Evolutionary conservation across 2,113 vertebrate species (phyloP).

Genomic region (Xerus inauris): DNA sequence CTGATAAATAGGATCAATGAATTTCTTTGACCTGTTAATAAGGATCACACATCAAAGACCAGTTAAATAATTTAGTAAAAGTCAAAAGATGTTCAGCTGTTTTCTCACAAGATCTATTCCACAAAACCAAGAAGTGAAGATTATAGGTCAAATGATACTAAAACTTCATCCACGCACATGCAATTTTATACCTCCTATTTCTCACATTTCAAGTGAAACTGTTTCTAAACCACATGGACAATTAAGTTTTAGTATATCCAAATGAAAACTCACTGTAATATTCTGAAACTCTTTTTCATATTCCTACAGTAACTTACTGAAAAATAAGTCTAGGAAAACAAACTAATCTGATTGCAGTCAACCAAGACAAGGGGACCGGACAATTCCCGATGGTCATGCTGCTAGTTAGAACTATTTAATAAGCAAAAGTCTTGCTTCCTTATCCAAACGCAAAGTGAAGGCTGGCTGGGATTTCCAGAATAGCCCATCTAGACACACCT

Average conservation of each 20-base stretch:
- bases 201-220: not conserved
- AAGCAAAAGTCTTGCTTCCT: not conserved
- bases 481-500: not conserved
- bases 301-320: not conserved
- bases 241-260: not conserved
- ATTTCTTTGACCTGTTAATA: constrained; percentile 90
- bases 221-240: not conserved
- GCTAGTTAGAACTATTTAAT: not conserved
- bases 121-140: not conserved
- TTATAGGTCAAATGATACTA: not conserved
- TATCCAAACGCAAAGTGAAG: not conserved
- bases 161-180: not conserved
- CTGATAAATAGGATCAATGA: constrained; percentile 93
- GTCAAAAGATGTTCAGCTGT: not conserved
- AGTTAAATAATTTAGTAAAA: not conserved
- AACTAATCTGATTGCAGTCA: not conserved
- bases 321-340: not conserved
- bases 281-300: not conserved
- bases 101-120: not conserved
- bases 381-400: not conserved
- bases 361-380: not conserved
- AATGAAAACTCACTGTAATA: not conserved
- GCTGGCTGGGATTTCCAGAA: not conserved
- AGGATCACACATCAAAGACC: constrained; percentile 46
- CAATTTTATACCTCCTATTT: not conserved